Base-by-base conservation (phyloP, 1,140 invertebrate genomes). In the Heliconius melpomene region DNA sequence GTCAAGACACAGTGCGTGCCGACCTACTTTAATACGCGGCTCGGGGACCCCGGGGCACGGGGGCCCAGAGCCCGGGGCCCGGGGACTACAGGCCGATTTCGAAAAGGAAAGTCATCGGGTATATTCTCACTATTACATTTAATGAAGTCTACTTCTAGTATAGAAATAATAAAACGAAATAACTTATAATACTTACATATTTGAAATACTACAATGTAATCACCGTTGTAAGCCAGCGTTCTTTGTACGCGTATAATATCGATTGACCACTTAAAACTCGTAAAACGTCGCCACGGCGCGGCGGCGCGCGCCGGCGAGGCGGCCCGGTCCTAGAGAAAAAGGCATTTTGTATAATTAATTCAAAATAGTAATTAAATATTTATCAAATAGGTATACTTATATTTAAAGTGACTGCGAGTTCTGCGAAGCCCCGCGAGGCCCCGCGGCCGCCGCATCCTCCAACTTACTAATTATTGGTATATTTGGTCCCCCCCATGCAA, bases 81-180 rank as follows among this genome's bases (percentile, higher is more conserved):
- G 40, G 26, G 38, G 8, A 6, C 20, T 75, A 3, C 9, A 23
- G 40, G 26, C 40, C 75, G 38, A 38, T 71, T 36, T 50, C 8
- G 75, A 77, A 77, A 77, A 13, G 23, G 66, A 77, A 77, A 77
- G 75, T 77, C 20, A 60, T 20, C 20, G 36, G 2, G 5, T 16
- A 40, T 72, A 38, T 72, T 32, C 13, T 40, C 9, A 57, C 7
- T 23, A n/a, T 23, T n/a, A 23, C 9, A 72, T 52, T 29, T 29
- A 66, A 66, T n/a, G 11, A 66, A 13, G 3, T n/a, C 7, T 66
- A 13, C 13, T 66, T n/a, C 1, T n/a, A 0, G 9, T n/a, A 60
- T 23, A 9, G 20, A n/a, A 60, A 60, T 60, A 60, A n/a, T n/a
- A 40, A 40, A 5, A 40, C 3, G 11, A 40, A 46, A 46, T 46